Base-by-base conservation (phyloP, 2,797 vertebrate genomes). In the Cyprinodon diabolis region DNA sequence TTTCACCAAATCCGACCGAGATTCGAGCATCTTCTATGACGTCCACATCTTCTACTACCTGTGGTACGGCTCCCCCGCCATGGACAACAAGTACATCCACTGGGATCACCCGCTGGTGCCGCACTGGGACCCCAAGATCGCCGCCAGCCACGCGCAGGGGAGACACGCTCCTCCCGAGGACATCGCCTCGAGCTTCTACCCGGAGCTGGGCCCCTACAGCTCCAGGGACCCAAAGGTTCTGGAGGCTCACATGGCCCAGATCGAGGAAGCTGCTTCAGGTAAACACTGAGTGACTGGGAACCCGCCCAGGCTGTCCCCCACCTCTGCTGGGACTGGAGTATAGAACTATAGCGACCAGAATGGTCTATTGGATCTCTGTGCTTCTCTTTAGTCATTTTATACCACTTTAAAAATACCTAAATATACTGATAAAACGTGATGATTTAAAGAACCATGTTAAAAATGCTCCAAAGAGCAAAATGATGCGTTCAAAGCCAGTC, bases 121-220 rank as follows among this genome's bases (percentile, higher is more conserved):
- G 1, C 96, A 97, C 91, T 97, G 97, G 97, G 97, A 97, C 90
- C 96, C 97, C 2, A 97, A 97, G 90, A 96, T 97, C 23, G 96
- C 96, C 0, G 95, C 96, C 83, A 96, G 96, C 80, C 97, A 97
- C 58, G 95, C 96, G 2, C 95, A 95, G 74, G 96, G 96, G 60
- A 93, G 92, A 76, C 97, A 97, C 90, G 88, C 83, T 1, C 96
- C 96, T 10, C 96, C 97, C 0, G 96, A 96, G 0, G 96, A 97
- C 88, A 90, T 97, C 30, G 95, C 96, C 12, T 96, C 96, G 19
- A 96, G 96, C 82, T 97, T 96, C 85, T 97, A 96, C 90, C 96
- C 96, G 0, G 95, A 96, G 55, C 92, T 97, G 62, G 95, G 96
- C 25, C 94, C 96, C 66, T 96, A 97, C 94, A 96, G 96, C 90